phyloP scores from a whole-genome alignment of 1,140 invertebrate species.

The Daktulosphaira vitifoliae region DNA sequence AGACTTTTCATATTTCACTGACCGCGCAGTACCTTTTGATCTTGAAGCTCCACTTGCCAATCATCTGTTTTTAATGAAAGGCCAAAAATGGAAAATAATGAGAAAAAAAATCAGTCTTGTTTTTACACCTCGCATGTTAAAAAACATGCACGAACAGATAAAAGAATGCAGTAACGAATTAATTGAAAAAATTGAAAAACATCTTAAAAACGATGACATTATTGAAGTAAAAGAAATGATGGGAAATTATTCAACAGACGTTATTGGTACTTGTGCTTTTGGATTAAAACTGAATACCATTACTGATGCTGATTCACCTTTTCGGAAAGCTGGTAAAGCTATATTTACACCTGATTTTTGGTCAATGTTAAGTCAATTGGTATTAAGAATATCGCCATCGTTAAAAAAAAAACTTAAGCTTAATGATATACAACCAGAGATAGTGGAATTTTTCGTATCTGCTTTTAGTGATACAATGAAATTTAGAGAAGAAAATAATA shows the following conservation, averaged over 20 bases:
- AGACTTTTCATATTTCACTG: conserved; percentile 46
- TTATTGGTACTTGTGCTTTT: conserved; percentile 26
- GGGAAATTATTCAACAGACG: conserved; percentile 24
- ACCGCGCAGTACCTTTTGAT: conserved; percentile 41
- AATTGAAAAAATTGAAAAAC: neutral
- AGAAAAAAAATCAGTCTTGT: conserved; percentile 48
- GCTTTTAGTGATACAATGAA: conserved; percentile 18
- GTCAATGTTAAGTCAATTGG: neutral
- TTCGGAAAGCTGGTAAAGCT: conserved; percentile 41
- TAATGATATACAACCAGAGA: no score
- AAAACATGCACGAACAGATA: conserved; percentile 48
- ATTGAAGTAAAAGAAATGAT: neutral
- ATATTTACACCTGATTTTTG: conserved; percentile 34
- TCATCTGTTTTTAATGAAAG: conserved; percentile 47
- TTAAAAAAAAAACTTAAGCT: no score
- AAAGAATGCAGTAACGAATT: conserved; percentile 41
- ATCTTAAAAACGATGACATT: neutral
- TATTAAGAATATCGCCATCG: no score
- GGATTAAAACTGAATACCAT: neutral
- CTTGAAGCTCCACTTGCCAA: conserved; percentile 45
- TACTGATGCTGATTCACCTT: conserved; percentile 43
- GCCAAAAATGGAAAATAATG: conserved; percentile 47
- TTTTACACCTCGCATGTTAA: conserved; percentile 52
- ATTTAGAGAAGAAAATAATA: conserved; percentile 34
- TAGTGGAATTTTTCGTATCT: no score